phyloP scores from a whole-genome alignment of 2,797 vertebrate genomes.

The Enteromius unitaeniatus region DNA sequence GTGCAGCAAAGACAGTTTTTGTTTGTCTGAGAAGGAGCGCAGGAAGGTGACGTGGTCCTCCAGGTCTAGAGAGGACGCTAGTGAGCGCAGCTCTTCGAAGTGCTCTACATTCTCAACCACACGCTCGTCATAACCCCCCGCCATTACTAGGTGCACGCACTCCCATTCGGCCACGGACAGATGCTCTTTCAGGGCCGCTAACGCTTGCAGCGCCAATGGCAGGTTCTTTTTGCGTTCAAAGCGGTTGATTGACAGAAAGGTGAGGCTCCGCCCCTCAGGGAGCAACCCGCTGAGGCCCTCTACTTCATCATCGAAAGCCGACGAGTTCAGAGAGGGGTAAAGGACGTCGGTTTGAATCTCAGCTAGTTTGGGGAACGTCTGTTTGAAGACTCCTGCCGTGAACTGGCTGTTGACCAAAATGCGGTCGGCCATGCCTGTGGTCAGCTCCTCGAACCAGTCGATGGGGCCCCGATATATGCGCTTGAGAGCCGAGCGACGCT shows the following conservation, averaged over 20 bases:
- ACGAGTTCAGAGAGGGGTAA: constrained; percentile 91
- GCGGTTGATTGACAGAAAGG: constrained; percentile 96
- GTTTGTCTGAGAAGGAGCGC: constrained; percentile 89
- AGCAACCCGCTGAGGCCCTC: constrained; percentile 79
- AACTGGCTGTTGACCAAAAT: constrained; percentile 95
- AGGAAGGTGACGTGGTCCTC: constrained; percentile 87
- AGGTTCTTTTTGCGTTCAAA: constrained; percentile 98
- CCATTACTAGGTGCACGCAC: constrained; percentile 88
- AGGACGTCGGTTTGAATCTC: constrained; percentile 86
- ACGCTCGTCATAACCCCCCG: constrained; percentile 92
- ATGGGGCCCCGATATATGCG: constrained; percentile 88
- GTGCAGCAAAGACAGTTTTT: constrained; percentile 87
- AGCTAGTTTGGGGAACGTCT: constrained; percentile 87
- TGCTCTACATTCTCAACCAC: constrained; percentile 93
- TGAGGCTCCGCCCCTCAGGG: constrained; percentile 78
- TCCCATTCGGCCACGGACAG: constrained; percentile 76
- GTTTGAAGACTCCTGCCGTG: constrained; percentile 90
- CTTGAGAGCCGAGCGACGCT: constrained; percentile 85
- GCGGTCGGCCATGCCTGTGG: constrained; percentile 95
- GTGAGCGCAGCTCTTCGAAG: constrained; percentile 85
- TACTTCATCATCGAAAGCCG: constrained; percentile 79
- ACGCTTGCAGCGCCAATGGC: constrained; percentile 83
- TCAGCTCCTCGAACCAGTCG: constrained; percentile 92
- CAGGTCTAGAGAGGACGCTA: constrained; percentile 77
- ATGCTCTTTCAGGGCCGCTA: constrained; percentile 77